These are phyloP conservation scores for Platalea minor DNA, from an alignment of 2,797 vertebrate genomes.

Conservation along the genomic window DNA sequence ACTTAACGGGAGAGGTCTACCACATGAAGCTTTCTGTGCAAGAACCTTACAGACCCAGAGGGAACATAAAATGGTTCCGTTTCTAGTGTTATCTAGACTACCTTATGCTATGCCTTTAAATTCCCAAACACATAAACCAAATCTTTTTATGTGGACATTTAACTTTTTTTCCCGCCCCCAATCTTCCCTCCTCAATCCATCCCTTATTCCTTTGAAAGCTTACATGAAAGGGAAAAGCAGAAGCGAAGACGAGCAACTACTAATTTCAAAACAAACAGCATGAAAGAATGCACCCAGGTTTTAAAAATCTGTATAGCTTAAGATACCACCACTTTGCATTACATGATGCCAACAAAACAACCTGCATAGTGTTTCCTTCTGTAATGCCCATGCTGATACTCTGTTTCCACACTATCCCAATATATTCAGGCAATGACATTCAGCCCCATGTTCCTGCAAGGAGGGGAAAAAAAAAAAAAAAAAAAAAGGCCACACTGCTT, in stretches of 20 bases:
- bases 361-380: neutral
- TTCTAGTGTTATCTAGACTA: neutral
- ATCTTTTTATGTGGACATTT: neutral
- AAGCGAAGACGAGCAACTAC: neutral
- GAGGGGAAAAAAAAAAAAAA: neutral
- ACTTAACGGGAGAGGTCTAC: neutral
- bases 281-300: neutral
- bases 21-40: neutral
- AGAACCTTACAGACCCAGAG: neutral
- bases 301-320: neutral
- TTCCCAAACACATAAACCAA: neutral
- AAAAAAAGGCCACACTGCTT: conserved; percentile 4
- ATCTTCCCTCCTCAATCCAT: neutral
- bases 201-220: neutral
- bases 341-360: neutral
- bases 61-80: neutral
- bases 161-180: neutral
- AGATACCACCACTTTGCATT: neutral
- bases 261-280: neutral
- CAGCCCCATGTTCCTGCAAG: neutral
- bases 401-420: neutral
- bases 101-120: neutral
- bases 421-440: conserved; percentile 17
- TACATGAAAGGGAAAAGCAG: neutral
- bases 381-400: neutral